These are phyloP conservation scores for Eledona agricola DNA, from an alignment of 2,888 invertebrate species.

Conservation along the genomic window DNA sequence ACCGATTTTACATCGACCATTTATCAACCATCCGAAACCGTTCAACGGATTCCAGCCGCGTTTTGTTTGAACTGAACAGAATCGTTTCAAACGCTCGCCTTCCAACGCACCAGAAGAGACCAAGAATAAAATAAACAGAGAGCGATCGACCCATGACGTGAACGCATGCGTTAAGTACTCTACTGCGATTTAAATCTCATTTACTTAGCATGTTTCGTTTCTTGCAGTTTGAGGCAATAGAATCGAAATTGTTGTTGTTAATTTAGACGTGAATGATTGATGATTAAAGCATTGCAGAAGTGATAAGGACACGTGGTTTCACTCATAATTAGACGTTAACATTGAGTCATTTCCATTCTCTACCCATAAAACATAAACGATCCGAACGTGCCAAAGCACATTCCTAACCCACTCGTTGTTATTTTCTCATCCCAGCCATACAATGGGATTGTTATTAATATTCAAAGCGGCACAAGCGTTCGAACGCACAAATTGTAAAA, in stretches of 20 bases:
- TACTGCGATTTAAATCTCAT: constrained; percentile 13
- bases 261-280: background rate
- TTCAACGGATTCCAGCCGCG: too few relatives aligned
- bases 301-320: too few relatives aligned
- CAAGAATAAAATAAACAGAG: constrained; percentile 17
- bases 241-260: background rate
- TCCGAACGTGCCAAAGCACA: constrained; percentile 15
- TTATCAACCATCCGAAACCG: too few relatives aligned
- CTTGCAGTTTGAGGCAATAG: background rate
- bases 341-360: too few relatives aligned
- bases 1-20: too few relatives aligned
- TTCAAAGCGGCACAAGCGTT: too few relatives aligned
- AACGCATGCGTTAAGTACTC: constrained; percentile 22
- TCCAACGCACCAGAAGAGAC: constrained; percentile 14
- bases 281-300: too few relatives aligned
- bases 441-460: too few relatives aligned
- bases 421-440: constrained; percentile 11
- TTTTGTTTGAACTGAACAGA: constrained; percentile 16
- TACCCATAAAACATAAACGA: too few relatives aligned
- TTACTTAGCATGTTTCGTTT: background rate
- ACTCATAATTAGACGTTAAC: too few relatives aligned
- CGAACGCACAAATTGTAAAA: too few relatives aligned
- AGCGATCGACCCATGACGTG: background rate
- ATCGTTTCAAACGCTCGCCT: constrained; percentile 8
- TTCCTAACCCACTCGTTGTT: constrained; percentile 13